Evolutionary conservation across 2,797 vertebrate genomes (phyloP).

Genomic region (Sebastes hubbsi): DNA sequence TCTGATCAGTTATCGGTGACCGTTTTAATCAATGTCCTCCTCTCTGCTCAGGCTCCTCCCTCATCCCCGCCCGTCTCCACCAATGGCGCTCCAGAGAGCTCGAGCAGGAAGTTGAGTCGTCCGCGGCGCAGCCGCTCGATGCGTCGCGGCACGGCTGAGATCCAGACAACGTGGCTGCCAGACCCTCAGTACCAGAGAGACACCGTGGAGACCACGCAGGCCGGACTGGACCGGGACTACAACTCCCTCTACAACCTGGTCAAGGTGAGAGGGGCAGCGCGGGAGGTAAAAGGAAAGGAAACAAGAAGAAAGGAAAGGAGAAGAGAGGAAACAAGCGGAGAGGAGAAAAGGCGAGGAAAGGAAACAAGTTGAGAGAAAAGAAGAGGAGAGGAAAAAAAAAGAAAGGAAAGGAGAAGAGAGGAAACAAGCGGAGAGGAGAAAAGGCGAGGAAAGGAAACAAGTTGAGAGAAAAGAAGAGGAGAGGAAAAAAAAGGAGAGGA

Average conservation of each 20-base stretch:
- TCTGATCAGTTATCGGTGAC: background rate
- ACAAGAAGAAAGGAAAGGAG: too few species aligned
- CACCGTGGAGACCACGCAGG: slow-evolving; percentile 84
- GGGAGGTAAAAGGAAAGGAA: background rate
- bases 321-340: too few species aligned
- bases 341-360: too few species aligned
- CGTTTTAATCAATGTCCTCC: too few species aligned
- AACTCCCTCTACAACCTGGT: slow-evolving; percentile 73
- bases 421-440: too few species aligned
- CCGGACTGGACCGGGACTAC: slow-evolving; percentile 80
- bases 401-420: too few species aligned
- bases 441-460: too few species aligned
- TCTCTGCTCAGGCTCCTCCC: slow-evolving; percentile 34
- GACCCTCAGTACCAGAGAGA: slow-evolving; percentile 85
- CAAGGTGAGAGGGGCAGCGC: slow-evolving; percentile 70
- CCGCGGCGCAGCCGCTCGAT: slow-evolving; percentile 69
- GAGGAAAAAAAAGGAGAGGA: too few species aligned
- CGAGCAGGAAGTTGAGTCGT: slow-evolving; percentile 57
- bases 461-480: too few species aligned
- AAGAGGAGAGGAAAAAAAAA: too few species aligned
- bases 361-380: too few species aligned
- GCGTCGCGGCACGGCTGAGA: slow-evolving; percentile 72
- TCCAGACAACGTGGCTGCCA: slow-evolving; percentile 55
- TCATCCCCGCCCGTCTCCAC: slow-evolving; percentile 9
- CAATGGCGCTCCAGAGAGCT: slow-evolving; percentile 35